Evolutionary conservation across 1,140 invertebrate genomes (phyloP).

Genomic region (Neotoxoptera formosana): DNA sequence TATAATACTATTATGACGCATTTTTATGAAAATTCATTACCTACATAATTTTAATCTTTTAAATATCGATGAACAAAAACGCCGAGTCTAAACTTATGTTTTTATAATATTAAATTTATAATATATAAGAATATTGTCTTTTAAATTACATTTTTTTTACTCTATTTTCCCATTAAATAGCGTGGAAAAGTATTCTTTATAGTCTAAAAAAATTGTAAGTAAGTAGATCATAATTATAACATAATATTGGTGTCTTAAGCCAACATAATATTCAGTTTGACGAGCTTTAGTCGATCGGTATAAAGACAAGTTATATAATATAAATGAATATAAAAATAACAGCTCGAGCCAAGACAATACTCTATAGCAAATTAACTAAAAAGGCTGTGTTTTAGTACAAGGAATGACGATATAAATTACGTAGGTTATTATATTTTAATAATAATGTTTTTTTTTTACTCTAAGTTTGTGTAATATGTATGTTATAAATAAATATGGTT

Average conservation of each 20-base stretch:
- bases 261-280: not conserved
- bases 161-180: not conserved
- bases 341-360: conserved; percentile 57
- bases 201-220: not conserved
- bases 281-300: conserved; percentile 6
- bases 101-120: conserved; percentile 1
- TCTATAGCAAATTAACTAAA: conserved; percentile 44
- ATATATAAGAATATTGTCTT: conserved; percentile 2
- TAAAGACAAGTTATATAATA: conserved; percentile 3
- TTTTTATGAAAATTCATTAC: not conserved
- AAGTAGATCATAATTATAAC: conserved; percentile 13
- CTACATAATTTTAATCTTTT: conserved; percentile 1
- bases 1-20: not conserved
- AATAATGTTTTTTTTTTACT: not conserved
- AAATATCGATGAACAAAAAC: not conserved
- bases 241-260: not conserved
- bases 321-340: not conserved
- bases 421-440: conserved; percentile 15
- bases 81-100: not conserved
- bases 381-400: conserved; percentile 58
- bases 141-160: not conserved
- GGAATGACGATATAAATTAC: conserved; percentile 40
- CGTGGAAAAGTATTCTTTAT: not conserved
- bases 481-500: conserved; percentile 22
- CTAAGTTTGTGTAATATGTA: not conserved